Base-by-base conservation (phyloP, 1,140 invertebrate genomes). In the Pseudoatta argentina region DNA sequence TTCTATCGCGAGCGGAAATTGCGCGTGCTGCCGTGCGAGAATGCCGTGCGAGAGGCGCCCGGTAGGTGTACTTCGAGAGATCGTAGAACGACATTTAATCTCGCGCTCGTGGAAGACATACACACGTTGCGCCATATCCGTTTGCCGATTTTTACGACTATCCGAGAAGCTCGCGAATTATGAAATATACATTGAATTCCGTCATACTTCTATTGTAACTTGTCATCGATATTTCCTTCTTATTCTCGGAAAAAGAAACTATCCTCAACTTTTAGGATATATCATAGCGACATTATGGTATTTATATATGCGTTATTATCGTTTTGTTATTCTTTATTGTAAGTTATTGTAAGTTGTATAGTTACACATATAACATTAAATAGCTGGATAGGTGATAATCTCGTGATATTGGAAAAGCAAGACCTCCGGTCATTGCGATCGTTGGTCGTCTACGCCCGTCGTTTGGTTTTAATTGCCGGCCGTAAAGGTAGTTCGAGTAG, bases 1-100 rank as follows among this genome's bases (percentile, higher is more conserved):
- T 81, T 55, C n/a, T 59, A 81, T 81, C 78, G 77, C 64, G 48
- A 57, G 21, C 66, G 66, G 78, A 81, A 81, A 81, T 81, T 81
- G 78, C 66, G 48, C 75, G 75, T 71, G 48, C 51, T 14, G 51
- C 16, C 59, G 55, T 21, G 34, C 66, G 53, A 57, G 67, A 57
- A 71, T 57, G 24, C 24, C 24, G 24, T 24, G 30, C 64, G 27
- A 21, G 39, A 67, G 39, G 48, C 57, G 18, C 34, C 21, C 69
- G 69, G 27, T 24, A 51, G 67, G 44, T 57, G 30, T n/a, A 30
- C 21, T 51, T 57, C 78, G 66, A 71, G 66, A 71, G 57, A 81
- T 44, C 78, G 51, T 34, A 16, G n/a, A 57, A 44, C 51, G 66
- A 81, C 34, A 30, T 78, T 78, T 81, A 72, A 34, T 71, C 59